These are phyloP conservation scores for Enteromius fasciolatus DNA, from an alignment of 2,797 vertebrate species.

Conservation along the genomic window DNA sequence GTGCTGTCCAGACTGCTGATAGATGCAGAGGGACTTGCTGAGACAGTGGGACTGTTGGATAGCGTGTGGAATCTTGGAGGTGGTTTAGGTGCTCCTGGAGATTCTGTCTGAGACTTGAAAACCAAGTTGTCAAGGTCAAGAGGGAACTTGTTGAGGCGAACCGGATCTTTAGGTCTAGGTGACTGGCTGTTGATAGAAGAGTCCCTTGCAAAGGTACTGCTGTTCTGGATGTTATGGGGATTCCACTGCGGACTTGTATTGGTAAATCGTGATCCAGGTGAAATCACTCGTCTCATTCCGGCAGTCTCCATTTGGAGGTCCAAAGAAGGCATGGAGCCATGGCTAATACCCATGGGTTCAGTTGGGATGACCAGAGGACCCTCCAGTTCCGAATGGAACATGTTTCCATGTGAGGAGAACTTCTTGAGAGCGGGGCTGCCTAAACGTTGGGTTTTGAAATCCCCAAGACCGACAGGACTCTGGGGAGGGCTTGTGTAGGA, in stretches of 20 bases:
- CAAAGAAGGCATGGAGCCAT: constrained; percentile 76
- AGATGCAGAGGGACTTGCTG: constrained; percentile 65
- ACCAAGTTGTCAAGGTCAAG: constrained; percentile 75
- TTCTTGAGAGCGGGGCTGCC: constrained; percentile 73
- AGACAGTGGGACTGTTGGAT: constrained; percentile 60
- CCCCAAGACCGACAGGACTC: constrained; percentile 58
- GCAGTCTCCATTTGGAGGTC: constrained; percentile 81
- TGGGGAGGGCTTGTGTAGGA: constrained; percentile 64
- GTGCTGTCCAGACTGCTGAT: constrained; percentile 68
- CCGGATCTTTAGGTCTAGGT: constrained; percentile 68
- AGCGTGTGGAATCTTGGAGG: constrained; percentile 63
- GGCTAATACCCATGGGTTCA: constrained; percentile 66
- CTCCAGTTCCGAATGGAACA: constrained; percentile 76
- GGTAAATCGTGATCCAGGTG: constrained; percentile 64
- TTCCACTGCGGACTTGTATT: constrained; percentile 64
- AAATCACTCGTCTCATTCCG: constrained; percentile 59
- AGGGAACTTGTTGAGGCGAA: constrained; percentile 80
- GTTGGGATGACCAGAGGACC: constrained; percentile 60
- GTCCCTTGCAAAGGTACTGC: constrained; percentile 63
- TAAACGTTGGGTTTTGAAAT: constrained; percentile 64
- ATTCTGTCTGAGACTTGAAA: constrained; percentile 56
- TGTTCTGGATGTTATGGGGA: constrained; percentile 58
- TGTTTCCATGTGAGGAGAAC: constrained; percentile 78
- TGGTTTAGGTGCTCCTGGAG: constrained; percentile 38
- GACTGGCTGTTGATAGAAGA: constrained; percentile 65